A percentile compares a stretch with the other conserved stretches of the same genome.
These are phyloP conservation scores for Myopa tessellatipennis DNA, from an alignment of 2,888 invertebrate species.

Conservation along the genomic window DNA sequence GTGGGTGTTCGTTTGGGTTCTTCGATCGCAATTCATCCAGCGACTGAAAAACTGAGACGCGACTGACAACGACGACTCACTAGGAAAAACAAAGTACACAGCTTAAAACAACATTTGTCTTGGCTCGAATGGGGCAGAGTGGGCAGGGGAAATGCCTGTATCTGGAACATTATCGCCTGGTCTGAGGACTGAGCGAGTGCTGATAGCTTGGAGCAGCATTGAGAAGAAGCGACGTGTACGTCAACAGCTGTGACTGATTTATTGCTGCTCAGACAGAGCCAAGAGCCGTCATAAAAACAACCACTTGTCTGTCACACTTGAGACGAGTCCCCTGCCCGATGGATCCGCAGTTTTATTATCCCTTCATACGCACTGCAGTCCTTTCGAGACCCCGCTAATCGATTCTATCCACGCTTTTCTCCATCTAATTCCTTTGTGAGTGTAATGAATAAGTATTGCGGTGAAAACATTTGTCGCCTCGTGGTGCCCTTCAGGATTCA, in stretches of 20 bases:
- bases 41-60: neutral
- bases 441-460: constrained; percentile 19
- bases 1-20: neutral
- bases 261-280: constrained; percentile 47
- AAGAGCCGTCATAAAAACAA: constrained; percentile 11
- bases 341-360: neutral
- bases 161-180: neutral
- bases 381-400: neutral
- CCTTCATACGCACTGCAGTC: neutral
- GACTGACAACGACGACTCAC: constrained; percentile 15
- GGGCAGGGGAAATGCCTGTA: constrained; percentile 9
- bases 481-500: neutral
- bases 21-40: constrained; percentile 24
- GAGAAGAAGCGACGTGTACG: constrained; percentile 35
- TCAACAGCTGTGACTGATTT: constrained; percentile 57
- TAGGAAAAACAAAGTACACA: constrained; percentile 32
- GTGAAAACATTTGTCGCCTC: constrained; percentile 27
- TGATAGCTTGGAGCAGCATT: neutral
- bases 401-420: neutral
- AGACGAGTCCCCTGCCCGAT: neutral
- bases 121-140: constrained; percentile 1
- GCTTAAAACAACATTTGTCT: constrained; percentile 43
- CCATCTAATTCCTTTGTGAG: neutral
- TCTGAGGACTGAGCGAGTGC: neutral
- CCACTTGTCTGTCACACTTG: constrained; percentile 11